Percentiles rank a stretch among this genome's conserved stretches.
Evolutionary conservation across 2,888 invertebrate genomes (phyloP).

Genomic region (Heliconius erato): DNA sequence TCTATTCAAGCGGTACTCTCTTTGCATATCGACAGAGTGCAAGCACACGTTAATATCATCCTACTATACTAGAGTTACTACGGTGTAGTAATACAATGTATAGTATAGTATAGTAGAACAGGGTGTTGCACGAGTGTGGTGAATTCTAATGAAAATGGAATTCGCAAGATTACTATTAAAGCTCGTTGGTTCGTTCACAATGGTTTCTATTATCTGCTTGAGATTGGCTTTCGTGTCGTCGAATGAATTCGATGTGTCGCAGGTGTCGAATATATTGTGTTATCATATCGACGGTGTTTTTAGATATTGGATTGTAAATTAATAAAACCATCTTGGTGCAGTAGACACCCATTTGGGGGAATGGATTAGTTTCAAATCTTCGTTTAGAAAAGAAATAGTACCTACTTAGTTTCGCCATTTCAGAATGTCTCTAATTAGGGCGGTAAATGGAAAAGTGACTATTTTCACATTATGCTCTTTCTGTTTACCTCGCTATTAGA

Average conservation of each 20-base stretch:
- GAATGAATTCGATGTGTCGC: slow-evolving; percentile 13
- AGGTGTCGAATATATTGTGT: background rate
- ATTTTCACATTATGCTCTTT: no score
- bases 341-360: background rate
- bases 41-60: background rate
- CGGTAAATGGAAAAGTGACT: no score
- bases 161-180: slow-evolving; percentile 20
- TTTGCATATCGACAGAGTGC: background rate
- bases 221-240: slow-evolving; percentile 29
- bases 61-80: background rate
- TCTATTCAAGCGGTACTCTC: background rate
- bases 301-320: background rate
- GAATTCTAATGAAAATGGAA: slow-evolving; percentile 23
- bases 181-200: slow-evolving; percentile 15
- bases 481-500: no score
- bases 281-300: background rate
- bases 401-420: no score
- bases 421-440: no score
- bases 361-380: no score
- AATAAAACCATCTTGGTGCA: background rate
- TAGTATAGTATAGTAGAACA: background rate
- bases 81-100: background rate
- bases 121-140: background rate
- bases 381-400: no score
- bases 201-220: slow-evolving; percentile 32